A percentile compares a stretch with the other conserved stretches of the same genome.
phyloP scores from a whole-genome alignment of 2,113 vertebrate genomes.

The Mustelus asterias region DNA sequence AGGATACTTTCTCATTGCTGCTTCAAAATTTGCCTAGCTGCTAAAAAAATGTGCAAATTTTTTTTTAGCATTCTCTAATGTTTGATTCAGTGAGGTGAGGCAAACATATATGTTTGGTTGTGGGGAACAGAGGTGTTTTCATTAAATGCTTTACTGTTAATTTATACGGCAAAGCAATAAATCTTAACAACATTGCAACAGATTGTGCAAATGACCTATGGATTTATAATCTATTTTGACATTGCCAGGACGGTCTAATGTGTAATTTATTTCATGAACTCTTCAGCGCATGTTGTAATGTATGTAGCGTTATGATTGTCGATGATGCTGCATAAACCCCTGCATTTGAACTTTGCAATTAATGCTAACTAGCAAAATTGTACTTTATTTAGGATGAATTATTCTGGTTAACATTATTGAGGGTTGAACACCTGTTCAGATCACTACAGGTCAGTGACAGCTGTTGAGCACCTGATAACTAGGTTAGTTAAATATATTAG shows the following conservation, averaged over 20 bases:
- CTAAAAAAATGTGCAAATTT: no score
- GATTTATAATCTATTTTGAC: neutral
- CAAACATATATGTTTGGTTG: neutral
- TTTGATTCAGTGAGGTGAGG: neutral
- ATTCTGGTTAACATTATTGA: neutral
- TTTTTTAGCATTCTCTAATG: neutral
- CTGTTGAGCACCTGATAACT: neutral
- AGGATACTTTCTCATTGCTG: neutral
- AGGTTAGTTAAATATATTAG: slow-evolving; percentile 1
- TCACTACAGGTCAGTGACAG: neutral
- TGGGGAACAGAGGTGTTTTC: neutral
- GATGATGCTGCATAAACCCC: neutral
- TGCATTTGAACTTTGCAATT: neutral
- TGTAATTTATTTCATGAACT: neutral
- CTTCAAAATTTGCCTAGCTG: neutral
- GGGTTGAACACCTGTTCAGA: neutral
- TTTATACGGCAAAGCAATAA: no score
- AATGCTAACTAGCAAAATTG: neutral
- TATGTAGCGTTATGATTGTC: neutral
- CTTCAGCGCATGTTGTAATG: neutral
- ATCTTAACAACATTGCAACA: neutral
- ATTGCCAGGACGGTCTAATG: neutral
- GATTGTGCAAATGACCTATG: neutral
- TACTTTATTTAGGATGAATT: neutral
- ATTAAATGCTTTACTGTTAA: neutral